These are phyloP conservation scores for Agrotis clavis DNA, from an alignment of 2,888 invertebrate genomes.

Conservation along the genomic window DNA sequence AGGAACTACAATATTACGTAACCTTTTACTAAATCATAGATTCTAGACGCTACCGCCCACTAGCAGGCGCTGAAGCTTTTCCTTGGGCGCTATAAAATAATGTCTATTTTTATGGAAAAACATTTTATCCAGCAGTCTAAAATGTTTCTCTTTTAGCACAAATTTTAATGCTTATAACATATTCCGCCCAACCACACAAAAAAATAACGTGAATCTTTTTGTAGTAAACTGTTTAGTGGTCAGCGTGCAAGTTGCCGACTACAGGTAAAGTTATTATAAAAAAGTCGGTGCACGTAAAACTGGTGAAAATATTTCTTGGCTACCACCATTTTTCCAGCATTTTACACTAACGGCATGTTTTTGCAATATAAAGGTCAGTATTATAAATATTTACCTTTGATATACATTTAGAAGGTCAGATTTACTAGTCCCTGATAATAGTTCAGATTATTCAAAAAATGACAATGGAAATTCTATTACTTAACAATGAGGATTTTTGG, in stretches of 20 bases:
- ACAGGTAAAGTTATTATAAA: slow-evolving; percentile 45
- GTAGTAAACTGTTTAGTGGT: not conserved
- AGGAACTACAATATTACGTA: no score
- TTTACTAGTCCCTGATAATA: no score
- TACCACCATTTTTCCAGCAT: slow-evolving; percentile 4
- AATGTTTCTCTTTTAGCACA: no score
- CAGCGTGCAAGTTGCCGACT: slow-evolving; percentile 18
- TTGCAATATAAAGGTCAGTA: not conserved
- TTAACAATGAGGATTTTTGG: not conserved
- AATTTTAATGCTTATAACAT: not conserved
- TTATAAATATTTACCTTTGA: not conserved
- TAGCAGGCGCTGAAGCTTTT: no score
- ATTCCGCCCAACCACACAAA: not conserved
- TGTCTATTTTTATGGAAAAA: no score
- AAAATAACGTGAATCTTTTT: slow-evolving; percentile 1
- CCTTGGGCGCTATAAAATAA: no score
- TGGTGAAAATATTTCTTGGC: slow-evolving; percentile 7
- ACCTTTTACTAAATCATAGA: no score
- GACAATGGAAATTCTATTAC: no score
- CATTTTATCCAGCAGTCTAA: no score
- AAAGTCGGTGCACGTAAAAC: slow-evolving; percentile 22
- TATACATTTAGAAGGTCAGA: not conserved
- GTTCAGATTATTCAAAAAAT: not conserved
- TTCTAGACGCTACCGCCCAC: no score
- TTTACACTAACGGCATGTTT: slow-evolving; percentile 18